These are phyloP conservation scores for Thripadectes ignobilis DNA, from an alignment of 2,797 vertebrate genomes.

Conservation along the genomic window DNA sequence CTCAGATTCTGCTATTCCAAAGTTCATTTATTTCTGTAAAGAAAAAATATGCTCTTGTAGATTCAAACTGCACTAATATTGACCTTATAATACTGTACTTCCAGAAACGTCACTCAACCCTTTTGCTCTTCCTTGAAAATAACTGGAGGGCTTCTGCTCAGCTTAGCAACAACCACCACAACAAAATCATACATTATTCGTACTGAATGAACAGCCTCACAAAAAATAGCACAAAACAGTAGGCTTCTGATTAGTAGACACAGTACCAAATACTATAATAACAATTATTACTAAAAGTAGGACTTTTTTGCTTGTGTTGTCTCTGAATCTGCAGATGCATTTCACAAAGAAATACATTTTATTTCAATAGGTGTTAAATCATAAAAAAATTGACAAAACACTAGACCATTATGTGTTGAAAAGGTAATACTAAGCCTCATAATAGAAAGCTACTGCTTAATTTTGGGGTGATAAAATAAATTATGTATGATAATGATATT, in stretches of 20 bases:
- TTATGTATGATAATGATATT: not conserved
- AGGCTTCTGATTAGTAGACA: not conserved
- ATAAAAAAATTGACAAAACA: not conserved
- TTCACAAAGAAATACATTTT: not conserved
- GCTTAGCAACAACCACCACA: not conserved
- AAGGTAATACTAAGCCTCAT: not conserved
- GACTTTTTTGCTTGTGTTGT: not conserved
- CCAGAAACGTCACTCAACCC: not conserved
- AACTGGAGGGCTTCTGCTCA: not conserved
- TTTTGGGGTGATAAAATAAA: not conserved
- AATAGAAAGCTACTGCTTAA: not conserved
- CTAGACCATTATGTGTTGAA: not conserved
- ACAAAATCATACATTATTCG: not conserved
- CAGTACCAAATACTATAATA: not conserved
- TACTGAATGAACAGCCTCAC: not conserved
- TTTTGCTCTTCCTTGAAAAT: slow-evolving; percentile 1
- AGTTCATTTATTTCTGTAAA: not conserved
- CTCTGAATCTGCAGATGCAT: not conserved
- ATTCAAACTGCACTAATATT: not conserved
- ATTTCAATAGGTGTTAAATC: not conserved
- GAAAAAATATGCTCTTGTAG: not conserved
- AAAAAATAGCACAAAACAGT: not conserved
- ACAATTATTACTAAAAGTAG: not conserved
- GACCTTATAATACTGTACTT: not conserved
- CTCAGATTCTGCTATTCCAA: not conserved